A percentile compares a stretch with the other conserved stretches of the same genome.
These are phyloP conservation scores for Clarias fuscus DNA, from an alignment of 2,797 vertebrate species.

Conservation along the genomic window DNA sequence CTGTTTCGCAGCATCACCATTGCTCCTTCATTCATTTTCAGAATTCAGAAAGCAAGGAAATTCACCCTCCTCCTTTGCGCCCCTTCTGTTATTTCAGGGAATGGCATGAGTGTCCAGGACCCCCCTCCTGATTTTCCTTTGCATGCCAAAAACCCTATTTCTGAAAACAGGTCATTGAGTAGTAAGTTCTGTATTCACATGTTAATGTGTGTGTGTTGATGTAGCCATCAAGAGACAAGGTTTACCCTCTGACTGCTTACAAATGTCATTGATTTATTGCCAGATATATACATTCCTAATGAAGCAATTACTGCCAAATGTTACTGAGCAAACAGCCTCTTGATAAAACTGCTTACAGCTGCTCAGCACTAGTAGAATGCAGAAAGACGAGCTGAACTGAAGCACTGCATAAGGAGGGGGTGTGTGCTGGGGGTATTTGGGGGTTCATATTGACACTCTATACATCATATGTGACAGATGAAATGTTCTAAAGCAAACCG, in stretches of 20 bases:
- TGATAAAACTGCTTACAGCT: conserved; percentile 21
- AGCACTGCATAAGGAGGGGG: not conserved
- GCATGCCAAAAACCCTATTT: too few species aligned
- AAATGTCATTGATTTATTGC: conserved; percentile 31
- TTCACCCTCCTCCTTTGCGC: too few species aligned
- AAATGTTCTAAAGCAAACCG: conserved; percentile 1
- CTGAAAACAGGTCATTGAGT: not conserved
- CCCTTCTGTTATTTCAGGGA: too few species aligned
- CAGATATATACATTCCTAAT: conserved; percentile 25
- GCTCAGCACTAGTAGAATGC: not conserved
- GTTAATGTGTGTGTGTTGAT: not conserved
- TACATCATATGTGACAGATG: not conserved
- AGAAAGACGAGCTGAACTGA: not conserved
- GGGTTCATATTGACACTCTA: not conserved
- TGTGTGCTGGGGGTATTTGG: not conserved
- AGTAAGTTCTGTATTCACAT: not conserved
- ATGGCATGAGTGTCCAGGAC: too few species aligned
- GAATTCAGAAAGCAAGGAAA: too few species aligned
- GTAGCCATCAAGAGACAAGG: not conserved
- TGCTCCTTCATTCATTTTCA: too few species aligned
- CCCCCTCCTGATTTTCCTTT: too few species aligned
- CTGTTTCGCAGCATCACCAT: too few species aligned
- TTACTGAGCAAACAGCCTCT: conserved; percentile 29
- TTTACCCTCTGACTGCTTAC: not conserved
- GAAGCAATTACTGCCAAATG: conserved; percentile 27